These are phyloP conservation scores for Drosophila pseudotalamancana DNA, from an alignment of 2,888 invertebrate species.

Conservation along the genomic window DNA sequence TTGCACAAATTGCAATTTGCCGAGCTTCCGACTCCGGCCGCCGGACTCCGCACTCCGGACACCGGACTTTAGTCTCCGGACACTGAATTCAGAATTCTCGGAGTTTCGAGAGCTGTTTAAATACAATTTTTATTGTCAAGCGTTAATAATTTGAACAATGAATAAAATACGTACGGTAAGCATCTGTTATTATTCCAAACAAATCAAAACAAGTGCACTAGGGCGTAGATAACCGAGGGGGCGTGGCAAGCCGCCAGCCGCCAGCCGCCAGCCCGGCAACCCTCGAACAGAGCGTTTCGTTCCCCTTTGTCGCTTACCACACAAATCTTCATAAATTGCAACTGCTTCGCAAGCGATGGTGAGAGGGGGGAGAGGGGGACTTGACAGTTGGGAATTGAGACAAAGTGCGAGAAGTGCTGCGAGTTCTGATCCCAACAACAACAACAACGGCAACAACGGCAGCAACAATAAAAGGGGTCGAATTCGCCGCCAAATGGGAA, in stretches of 20 bases:
- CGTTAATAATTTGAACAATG: constrained; percentile 83
- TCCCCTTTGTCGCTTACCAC: constrained; percentile 34
- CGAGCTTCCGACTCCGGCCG: constrained; percentile 32
- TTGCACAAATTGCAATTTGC: constrained; percentile 82
- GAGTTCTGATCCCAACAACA: constrained; percentile 14
- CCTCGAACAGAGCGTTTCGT: constrained; percentile 1
- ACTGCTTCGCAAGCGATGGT: constrained; percentile 31
- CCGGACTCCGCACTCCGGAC: neutral
- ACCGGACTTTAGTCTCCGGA: neutral
- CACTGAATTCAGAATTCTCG: no score
- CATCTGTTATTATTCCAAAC: constrained; percentile 84
- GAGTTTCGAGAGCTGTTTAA: constrained; percentile 73
- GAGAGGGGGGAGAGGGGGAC: constrained; percentile 26
- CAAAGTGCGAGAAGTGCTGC: constrained; percentile 67
- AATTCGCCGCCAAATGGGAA: constrained; percentile 74
- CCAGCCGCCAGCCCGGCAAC: no score
- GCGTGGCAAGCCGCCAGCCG: constrained; percentile 59
- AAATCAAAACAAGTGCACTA: constrained; percentile 83
- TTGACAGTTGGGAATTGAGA: constrained; percentile 73
- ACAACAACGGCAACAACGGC: neutral
- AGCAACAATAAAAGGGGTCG: constrained; percentile 43
- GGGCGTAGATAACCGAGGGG: constrained; percentile 50
- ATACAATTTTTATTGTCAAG: constrained; percentile 81
- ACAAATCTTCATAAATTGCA: constrained; percentile 82
- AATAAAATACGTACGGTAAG: constrained; percentile 82